Percentiles rank a stretch among this genome's conserved stretches.
These are phyloP conservation scores for Panthera tigris DNA, from an alignment of 2,113 vertebrate species.

Conservation along the genomic window DNA sequence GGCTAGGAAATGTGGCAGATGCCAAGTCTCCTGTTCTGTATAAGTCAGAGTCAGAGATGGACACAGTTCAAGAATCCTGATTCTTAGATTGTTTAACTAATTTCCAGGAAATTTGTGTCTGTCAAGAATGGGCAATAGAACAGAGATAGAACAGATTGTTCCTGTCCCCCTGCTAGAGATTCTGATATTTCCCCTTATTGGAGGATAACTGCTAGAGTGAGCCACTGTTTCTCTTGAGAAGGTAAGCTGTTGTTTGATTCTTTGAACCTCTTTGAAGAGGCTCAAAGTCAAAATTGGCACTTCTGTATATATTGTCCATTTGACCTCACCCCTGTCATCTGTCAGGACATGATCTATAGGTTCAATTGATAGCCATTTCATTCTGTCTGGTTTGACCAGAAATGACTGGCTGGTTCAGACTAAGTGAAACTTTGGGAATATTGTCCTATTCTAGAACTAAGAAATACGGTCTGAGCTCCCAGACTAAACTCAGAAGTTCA, in stretches of 20 bases:
- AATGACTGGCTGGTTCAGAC: background rate
- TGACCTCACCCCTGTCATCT: background rate
- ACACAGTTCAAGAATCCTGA: background rate
- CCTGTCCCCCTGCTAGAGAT: background rate
- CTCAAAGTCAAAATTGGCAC: background rate
- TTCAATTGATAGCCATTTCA: background rate
- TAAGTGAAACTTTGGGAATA: background rate
- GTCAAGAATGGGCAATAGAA: background rate
- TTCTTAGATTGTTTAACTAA: background rate
- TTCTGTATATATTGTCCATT: background rate
- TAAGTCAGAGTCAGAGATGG: background rate
- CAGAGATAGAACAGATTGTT: background rate
- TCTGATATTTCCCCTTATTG: background rate
- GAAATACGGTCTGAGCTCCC: background rate
- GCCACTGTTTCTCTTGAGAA: background rate
- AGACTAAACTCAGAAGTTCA: background rate
- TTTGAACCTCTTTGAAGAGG: background rate
- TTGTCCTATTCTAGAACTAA: background rate
- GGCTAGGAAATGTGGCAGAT: background rate
- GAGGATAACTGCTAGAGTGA: background rate
- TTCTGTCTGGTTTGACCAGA: background rate
- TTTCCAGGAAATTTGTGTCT: background rate
- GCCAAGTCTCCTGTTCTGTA: background rate
- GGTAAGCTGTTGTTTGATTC: background rate
- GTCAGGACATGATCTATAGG: background rate